Evolutionary conservation across 2,113 vertebrate species (phyloP).

Genomic region (Nycticorax nycticorax): DNA sequence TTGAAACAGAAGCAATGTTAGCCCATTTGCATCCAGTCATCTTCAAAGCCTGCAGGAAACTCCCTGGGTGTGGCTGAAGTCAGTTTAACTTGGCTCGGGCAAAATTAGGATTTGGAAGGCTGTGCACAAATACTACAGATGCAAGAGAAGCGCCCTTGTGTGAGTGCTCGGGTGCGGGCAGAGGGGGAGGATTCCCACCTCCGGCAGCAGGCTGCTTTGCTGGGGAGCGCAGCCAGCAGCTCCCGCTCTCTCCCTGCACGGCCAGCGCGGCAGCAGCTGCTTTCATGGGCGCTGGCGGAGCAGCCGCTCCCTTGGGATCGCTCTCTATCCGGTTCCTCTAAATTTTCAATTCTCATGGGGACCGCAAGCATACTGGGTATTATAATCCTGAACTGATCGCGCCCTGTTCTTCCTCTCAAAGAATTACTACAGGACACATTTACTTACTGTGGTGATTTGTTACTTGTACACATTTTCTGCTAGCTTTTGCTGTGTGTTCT

Average conservation of each 20-base stretch:
- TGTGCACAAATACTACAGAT: not conserved
- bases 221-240: not conserved
- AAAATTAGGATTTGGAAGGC: not conserved
- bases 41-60: not conserved
- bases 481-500: not conserved
- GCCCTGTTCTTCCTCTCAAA: not conserved
- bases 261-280: not conserved
- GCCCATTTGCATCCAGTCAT: not conserved
- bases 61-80: not conserved
- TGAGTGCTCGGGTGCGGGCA: not conserved
- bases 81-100: not conserved
- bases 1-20: not conserved
- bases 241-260: not conserved
- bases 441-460: not conserved
- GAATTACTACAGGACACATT: not conserved
- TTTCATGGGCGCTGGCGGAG: no score
- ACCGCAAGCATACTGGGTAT: not conserved
- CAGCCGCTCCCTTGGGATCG: not conserved
- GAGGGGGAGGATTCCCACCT: not conserved
- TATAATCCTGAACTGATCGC: not conserved
- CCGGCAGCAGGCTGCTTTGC: not conserved
- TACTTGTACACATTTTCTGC: not conserved
- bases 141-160: not conserved
- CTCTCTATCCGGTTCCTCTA: accelerated
- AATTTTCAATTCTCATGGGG: not conserved